Evolutionary conservation across 2,797 vertebrate species (phyloP).

Genomic region (Semaprochilodus insignis): DNA sequence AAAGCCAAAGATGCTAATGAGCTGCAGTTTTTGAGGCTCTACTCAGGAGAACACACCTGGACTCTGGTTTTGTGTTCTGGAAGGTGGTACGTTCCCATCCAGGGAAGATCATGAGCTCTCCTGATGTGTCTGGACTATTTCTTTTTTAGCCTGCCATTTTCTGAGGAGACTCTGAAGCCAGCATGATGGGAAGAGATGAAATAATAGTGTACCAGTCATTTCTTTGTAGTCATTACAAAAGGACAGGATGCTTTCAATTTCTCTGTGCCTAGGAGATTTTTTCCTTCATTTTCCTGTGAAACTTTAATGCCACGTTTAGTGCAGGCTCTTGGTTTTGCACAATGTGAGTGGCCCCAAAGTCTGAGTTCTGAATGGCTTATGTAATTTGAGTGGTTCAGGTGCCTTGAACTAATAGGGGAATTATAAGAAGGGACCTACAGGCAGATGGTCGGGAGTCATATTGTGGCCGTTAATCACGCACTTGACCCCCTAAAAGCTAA

Average conservation of each 20-base stretch:
- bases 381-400: constrained; percentile 50
- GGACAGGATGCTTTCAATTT: constrained; percentile 25
- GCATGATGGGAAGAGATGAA: constrained; percentile 32
- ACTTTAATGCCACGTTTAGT: constrained; percentile 10
- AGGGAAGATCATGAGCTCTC: background rate
- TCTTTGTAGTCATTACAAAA: constrained; percentile 47
- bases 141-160: constrained; percentile 8
- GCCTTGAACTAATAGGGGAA: constrained; percentile 42
- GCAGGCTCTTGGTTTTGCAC: constrained; percentile 29
- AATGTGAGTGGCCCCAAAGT: constrained; percentile 5
- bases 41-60: constrained; percentile 21
- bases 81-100: background rate
- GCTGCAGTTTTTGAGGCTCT: constrained; percentile 20
- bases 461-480: constrained; percentile 50
- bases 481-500: constrained; percentile 27
- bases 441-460: constrained; percentile 42
- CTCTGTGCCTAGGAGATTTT: constrained; percentile 11
- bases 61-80: constrained; percentile 16
- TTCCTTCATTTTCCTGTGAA: constrained; percentile 6
- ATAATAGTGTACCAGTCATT: constrained; percentile 21
- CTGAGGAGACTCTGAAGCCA: constrained; percentile 26
- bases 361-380: constrained; percentile 37
- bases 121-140: background rate
- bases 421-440: constrained; percentile 45
- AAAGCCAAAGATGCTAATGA: constrained; percentile 46